Evolutionary conservation across 2,113 vertebrate species (phyloP).

Genomic region (Acanthochromis polyacanthus): DNA sequence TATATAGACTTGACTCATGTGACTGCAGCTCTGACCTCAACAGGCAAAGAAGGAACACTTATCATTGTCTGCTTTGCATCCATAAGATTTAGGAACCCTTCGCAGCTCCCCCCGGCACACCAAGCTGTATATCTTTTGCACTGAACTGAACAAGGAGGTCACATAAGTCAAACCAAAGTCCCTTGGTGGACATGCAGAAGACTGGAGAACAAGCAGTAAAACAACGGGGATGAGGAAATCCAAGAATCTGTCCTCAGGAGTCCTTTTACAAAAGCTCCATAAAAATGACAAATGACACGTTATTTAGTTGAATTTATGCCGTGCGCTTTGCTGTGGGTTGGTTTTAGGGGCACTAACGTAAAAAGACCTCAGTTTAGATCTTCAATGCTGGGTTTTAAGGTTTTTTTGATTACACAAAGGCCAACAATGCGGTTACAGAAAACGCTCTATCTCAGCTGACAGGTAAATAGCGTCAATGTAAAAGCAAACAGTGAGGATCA

Average conservation of each 20-base stretch:
- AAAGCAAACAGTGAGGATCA: too few species aligned
- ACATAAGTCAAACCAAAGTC: constrained; percentile 10
- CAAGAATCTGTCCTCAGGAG: constrained; percentile 11
- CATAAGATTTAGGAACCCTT: not conserved
- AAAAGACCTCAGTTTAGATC: too few species aligned
- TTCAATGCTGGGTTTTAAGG: too few species aligned
- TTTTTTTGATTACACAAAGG: too few species aligned
- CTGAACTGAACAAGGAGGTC: constrained; percentile 6
- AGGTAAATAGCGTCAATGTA: too few species aligned
- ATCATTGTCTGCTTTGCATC: not conserved
- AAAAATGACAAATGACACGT: constrained; percentile 23
- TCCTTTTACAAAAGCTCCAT: constrained; percentile 1
- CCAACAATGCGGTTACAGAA: too few species aligned
- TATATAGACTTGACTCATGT: not conserved
- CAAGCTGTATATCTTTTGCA: constrained; percentile 1
- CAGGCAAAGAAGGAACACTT: not conserved
- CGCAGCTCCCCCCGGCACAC: not conserved
- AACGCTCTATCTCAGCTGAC: too few species aligned
- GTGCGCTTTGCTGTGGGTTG: not conserved
- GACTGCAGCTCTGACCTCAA: not conserved
- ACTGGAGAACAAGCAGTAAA: not conserved
- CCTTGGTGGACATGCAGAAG: not conserved
- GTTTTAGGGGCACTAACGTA: too few species aligned
- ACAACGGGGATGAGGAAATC: constrained; percentile 13
- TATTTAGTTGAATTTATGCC: constrained; percentile 6